Evolutionary conservation across 2,797 vertebrate species (phyloP).

Genomic region (Platalea minor): DNA sequence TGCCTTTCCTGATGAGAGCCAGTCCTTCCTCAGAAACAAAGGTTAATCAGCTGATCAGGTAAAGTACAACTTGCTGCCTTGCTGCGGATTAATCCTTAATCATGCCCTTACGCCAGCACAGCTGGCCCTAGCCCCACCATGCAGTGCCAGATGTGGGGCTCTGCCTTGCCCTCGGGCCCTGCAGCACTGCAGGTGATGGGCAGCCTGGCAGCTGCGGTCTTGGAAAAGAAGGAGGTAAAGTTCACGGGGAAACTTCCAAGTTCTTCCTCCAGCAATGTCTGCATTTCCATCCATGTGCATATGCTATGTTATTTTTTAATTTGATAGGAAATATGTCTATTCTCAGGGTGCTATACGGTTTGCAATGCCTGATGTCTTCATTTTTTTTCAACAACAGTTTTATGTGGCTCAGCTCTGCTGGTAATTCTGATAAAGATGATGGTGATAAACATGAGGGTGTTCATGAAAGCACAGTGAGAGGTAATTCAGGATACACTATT

Average conservation of each 20-base stretch:
- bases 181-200: background rate
- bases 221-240: background rate
- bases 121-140: background rate
- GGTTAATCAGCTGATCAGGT: background rate
- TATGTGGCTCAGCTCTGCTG: background rate
- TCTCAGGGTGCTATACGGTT: background rate
- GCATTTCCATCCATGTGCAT: background rate
- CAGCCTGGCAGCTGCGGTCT: background rate
- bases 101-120: accelerated
- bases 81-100: background rate
- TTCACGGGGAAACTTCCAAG: background rate
- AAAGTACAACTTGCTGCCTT: background rate
- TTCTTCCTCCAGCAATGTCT: background rate
- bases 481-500: background rate
- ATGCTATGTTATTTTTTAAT: background rate
- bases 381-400: background rate
- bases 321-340: background rate
- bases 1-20: background rate
- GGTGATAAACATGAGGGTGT: background rate
- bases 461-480: background rate
- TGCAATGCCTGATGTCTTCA: accelerated
- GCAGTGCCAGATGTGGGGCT: background rate
- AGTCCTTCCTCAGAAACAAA: background rate
- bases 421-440: background rate
- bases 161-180: background rate